Conservation (phyloP, 2,797 vertebrate species). For the Enteromius afrohamiltoni region DNA sequence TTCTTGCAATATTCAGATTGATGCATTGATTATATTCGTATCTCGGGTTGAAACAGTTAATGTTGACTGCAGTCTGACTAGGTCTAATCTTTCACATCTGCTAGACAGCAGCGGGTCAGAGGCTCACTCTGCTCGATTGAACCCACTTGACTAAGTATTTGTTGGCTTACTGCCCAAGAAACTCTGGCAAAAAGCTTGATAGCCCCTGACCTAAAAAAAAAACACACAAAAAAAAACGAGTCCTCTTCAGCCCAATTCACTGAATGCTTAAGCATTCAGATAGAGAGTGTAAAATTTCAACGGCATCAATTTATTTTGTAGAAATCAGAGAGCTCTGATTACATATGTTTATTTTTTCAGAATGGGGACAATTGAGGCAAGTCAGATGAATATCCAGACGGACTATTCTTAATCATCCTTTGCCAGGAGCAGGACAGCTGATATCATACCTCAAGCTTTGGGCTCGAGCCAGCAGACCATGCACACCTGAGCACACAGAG, state of each 20-base stretch:
- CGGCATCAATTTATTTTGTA: conserved; percentile 19
- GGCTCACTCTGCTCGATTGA: conserved; percentile 26
- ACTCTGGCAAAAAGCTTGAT: conserved; percentile 34
- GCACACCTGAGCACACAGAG: conserved; percentile 38
- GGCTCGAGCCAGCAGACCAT: conserved; percentile 24
- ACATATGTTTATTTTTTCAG: conserved; percentile 12
- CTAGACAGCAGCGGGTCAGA: conserved; percentile 16
- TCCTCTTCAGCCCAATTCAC: conserved; percentile 11
- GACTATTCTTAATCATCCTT: conserved; percentile 19
- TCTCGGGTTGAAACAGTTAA: conserved; percentile 9
- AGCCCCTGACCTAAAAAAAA: conserved; percentile 13
- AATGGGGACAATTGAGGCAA: conserved; percentile 27
- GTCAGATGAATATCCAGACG: conserved; percentile 19
- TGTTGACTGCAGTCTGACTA: conserved; percentile 2
- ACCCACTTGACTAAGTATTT: conserved; percentile 41
- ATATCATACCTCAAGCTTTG: conserved; percentile 27
- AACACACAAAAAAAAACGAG: not conserved
- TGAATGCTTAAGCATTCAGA: not conserved
- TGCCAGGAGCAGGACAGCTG: conserved; percentile 40
- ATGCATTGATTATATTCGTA: conserved; percentile 17
- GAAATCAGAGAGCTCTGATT: conserved; percentile 33
- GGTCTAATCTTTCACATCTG: conserved; percentile 39
- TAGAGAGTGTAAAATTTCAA: not conserved
- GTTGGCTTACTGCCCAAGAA: conserved; percentile 42
- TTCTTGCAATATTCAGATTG: not conserved